A percentile compares a stretch with the other conserved stretches of the same genome.
Conservation (phyloP, 1,140 invertebrate species). For the Achatina immaculata region DNA sequence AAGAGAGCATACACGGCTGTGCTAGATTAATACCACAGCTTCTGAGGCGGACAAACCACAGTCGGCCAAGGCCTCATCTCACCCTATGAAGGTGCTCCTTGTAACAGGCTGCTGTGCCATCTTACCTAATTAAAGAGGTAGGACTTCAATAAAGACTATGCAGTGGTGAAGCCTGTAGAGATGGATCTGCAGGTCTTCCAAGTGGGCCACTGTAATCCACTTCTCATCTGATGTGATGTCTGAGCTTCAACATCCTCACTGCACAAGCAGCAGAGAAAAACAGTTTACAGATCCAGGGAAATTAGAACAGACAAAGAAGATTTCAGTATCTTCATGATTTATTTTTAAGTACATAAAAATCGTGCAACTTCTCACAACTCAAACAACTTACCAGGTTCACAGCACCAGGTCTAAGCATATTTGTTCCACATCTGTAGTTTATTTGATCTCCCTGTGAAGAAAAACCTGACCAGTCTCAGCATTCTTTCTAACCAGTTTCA, state of each 20-base stretch:
- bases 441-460: constrained; percentile 26
- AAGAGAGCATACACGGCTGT: no score
- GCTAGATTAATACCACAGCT: no score
- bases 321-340: not conserved
- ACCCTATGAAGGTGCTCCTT: not conserved
- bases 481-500: not conserved
- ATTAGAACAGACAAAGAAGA: not conserved
- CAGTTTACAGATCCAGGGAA: not conserved
- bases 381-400: not conserved
- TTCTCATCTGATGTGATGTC: not conserved
- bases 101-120: not conserved
- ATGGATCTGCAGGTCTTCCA: not conserved
- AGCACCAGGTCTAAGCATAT: not conserved
- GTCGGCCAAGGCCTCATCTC: no score
- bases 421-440: constrained; percentile 33
- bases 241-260: not conserved
- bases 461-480: not conserved
- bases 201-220: not conserved
- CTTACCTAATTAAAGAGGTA: not conserved
- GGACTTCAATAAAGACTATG: not conserved
- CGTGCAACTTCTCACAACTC: not conserved
- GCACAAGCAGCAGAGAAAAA: no score
- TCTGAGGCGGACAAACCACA: no score
- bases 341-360: not conserved
- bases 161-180: not conserved